These are phyloP conservation scores for Gallinago nigripennis DNA, from an alignment of 2,797 vertebrate species.

Conservation along the genomic window DNA sequence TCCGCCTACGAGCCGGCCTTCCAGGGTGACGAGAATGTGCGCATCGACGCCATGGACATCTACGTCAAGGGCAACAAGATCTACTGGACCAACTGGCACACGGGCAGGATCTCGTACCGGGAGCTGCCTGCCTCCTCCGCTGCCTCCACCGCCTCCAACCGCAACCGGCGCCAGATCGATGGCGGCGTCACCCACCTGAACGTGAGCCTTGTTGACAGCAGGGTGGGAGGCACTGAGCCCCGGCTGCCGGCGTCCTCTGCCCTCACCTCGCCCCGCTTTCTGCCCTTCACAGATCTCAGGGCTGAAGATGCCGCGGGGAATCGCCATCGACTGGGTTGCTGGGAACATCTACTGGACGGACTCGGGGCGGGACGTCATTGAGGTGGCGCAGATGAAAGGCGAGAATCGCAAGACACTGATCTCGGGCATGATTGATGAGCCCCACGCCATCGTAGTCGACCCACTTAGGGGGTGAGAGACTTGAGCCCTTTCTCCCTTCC, in stretches of 20 bases:
- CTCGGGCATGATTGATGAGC: conserved; percentile 96
- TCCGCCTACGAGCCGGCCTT: conserved; percentile 93
- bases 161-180: conserved; percentile 88
- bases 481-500: background rate
- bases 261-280: background rate
- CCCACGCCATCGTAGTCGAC: conserved; percentile 94
- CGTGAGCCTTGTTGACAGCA: conserved; percentile 58
- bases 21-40: conserved; percentile 91
- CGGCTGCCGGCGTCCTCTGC: accelerated
- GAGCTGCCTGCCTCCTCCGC: conserved; percentile 82
- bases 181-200: conserved; percentile 87
- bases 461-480: conserved; percentile 86
- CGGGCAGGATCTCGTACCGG: conserved; percentile 88
- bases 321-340: conserved; percentile 96
- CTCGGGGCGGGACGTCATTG: conserved; percentile 92
- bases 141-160: conserved; percentile 85
- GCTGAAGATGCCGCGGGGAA: conserved; percentile 94
- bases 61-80: conserved; percentile 92
- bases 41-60: conserved; percentile 95
- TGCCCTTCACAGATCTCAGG: conserved; percentile 84
- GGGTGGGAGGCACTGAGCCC: accelerated
- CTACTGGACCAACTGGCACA: conserved; percentile 99
- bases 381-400: conserved; percentile 91
- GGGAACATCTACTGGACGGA: conserved; percentile 98
- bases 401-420: conserved; percentile 93